A percentile compares a stretch with the other conserved stretches of the same genome.
Evolutionary conservation across 2,797 vertebrate species (phyloP).

Genomic region (Yasuhikotakia modesta): DNA sequence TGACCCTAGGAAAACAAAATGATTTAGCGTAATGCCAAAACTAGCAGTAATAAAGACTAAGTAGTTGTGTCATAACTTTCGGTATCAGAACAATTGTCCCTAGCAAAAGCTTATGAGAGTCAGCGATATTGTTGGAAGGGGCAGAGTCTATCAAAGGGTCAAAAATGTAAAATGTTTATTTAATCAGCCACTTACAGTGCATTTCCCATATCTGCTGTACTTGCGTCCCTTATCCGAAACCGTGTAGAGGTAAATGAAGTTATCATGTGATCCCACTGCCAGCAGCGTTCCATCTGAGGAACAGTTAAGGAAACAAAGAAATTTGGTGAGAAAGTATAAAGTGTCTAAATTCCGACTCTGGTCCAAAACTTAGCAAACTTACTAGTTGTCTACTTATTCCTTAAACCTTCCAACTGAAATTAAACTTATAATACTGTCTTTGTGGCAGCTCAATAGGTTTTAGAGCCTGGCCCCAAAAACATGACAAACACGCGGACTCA

Average conservation of each 20-base stretch:
- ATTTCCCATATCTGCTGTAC: conserved; percentile 94
- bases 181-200: conserved; percentile 82
- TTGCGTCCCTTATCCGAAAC: conserved; percentile 94
- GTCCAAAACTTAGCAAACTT: background rate
- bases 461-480: background rate
- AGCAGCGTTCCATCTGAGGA: conserved; percentile 87
- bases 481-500: conserved; percentile 66
- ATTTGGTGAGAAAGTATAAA: background rate
- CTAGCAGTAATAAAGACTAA: background rate
- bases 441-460: background rate
- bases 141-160: background rate
- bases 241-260: conserved; percentile 96
- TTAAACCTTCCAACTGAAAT: no score
- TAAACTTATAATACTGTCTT: background rate
- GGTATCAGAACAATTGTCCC: background rate
- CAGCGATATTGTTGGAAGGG: background rate
- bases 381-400: no score
- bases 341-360: background rate
- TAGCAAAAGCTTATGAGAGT: background rate
- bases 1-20: background rate
- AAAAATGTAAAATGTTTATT: background rate
- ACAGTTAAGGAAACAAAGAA: conserved; percentile 17
- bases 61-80: background rate
- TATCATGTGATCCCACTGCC: conserved; percentile 97
- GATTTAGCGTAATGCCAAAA: background rate